Base-by-base conservation (phyloP, 2,888 invertebrate genomes). In the Plebejus anna region DNA sequence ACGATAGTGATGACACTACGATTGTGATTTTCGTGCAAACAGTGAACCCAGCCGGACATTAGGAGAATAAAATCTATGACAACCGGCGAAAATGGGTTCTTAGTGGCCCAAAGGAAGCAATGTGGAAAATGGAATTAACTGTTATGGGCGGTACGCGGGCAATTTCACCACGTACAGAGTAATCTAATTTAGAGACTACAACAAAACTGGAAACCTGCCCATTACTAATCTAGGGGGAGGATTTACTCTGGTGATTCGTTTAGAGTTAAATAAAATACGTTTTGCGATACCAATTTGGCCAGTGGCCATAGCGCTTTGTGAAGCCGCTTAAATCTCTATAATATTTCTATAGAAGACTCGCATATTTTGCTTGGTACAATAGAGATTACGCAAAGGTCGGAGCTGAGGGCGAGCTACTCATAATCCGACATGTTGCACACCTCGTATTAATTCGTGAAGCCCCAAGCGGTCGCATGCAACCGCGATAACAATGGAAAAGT, bases 161-260 rank as follows among this genome's bases (percentile, higher is more conserved):
- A 55, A 73, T 73, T 73, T 73, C 51, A 51, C 32, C 73, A 73
- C 73, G 73, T 73, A 73, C 73, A 28, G 73, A 32, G 73, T 73
- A 73, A 73, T 73, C 73, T 73, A 73, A 55, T 73, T 51, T 51
- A 73, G 73, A 55, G 73, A 51, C 55, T 73, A 55, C 73, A 73
- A 73, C 73, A 73, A 51, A 73, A 73, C 73, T 73, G 73, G 73
- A 73, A 73, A 73, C 73, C 55, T 73, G 73, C 73, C 73, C 73
- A 73, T 73, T 73, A 73, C 73, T 73, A 73, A 73, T 73, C 73
- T 55, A 55, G 73, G 73, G 55, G 73, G 55, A 55, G 55, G 73
- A 73, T 73, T 73, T 73, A 73, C 55, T 51, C 73, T 51, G 73
- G 73, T 55, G 73, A 73, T 73, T 73, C 73, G 73, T 73, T 73